phyloP scores from a whole-genome alignment of 2,888 invertebrate species.

The Abrostola triplasia region DNA sequence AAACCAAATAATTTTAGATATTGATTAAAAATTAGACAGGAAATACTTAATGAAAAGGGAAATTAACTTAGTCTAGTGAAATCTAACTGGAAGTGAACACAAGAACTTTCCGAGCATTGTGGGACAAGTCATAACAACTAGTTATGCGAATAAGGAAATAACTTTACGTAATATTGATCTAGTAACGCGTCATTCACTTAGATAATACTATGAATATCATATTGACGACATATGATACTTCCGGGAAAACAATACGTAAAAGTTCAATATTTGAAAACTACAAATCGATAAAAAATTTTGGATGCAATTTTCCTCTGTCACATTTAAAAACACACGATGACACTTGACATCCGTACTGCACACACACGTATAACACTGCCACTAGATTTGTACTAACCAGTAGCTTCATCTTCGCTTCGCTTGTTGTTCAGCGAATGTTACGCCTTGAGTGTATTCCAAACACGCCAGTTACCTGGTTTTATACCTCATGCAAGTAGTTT shows the following conservation, averaged over 20 bases:
- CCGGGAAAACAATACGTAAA: conserved; percentile 2
- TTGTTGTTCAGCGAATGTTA: conserved; percentile 82
- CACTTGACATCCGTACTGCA: conserved; percentile 43
- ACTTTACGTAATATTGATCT: conserved; percentile 58
- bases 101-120: conserved; percentile 58
- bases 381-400: conserved; percentile 79
- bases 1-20: conserved; percentile 5
- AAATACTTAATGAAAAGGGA: conserved; percentile 41
- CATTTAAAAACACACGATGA: conserved; percentile 31
- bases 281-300: conserved; percentile 9
- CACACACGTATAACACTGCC: conserved; percentile 55
- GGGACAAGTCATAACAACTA: conserved; percentile 49
- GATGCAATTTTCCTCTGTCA: conserved; percentile 19
- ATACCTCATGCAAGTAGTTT: conserved; percentile 79
- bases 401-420: conserved; percentile 86
- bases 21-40: conserved; percentile 23
- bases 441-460: conserved; percentile 78
- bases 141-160: conserved; percentile 60
- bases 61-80: conserved; percentile 51
- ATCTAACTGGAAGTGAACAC: conserved; percentile 52
- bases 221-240: conserved; percentile 7
- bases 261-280: conserved; percentile 9
- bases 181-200: conserved; percentile 46
- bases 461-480: conserved; percentile 71
- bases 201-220: conserved; percentile 34